Conservation (phyloP, 2,888 invertebrate species). For the Chrysolina haemoptera region DNA sequence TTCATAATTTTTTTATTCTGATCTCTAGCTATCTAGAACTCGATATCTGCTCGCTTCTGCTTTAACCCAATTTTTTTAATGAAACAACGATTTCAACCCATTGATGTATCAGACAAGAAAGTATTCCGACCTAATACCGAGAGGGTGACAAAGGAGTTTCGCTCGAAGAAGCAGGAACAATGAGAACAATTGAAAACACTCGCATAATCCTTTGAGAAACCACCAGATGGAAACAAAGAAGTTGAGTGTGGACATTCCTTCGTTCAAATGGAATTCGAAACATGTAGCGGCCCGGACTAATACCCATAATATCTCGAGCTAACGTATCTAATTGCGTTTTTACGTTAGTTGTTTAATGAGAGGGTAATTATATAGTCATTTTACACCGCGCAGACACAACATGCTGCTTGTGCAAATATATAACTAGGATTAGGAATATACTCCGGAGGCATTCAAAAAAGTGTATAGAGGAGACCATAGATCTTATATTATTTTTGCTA, state of each 20-base stretch:
- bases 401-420: not conserved
- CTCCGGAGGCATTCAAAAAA: no score
- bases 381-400: not conserved
- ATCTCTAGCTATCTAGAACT: no score
- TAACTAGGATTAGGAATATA: no score
- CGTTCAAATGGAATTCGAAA: not conserved
- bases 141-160: not conserved
- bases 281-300: slow-evolving; percentile 2
- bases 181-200: not conserved
- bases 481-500: no score
- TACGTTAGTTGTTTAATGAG: slow-evolving; percentile 1
- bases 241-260: not conserved
- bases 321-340: slow-evolving; percentile 2
- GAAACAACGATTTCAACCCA: no score
- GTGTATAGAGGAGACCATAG: no score
- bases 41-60: no score
- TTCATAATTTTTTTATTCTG: no score
- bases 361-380: not conserved
- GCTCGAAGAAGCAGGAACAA: slow-evolving; percentile 11
- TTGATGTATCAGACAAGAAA: not conserved
- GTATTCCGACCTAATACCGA: not conserved
- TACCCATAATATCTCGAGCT: not conserved
- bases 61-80: no score
- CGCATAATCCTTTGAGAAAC: slow-evolving; percentile 11
- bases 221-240: slow-evolving; percentile 5